Percentiles rank a stretch among this genome's conserved stretches.
These are phyloP conservation scores for Ips typographus DNA, from an alignment of 1,140 invertebrate species.

Conservation along the genomic window DNA sequence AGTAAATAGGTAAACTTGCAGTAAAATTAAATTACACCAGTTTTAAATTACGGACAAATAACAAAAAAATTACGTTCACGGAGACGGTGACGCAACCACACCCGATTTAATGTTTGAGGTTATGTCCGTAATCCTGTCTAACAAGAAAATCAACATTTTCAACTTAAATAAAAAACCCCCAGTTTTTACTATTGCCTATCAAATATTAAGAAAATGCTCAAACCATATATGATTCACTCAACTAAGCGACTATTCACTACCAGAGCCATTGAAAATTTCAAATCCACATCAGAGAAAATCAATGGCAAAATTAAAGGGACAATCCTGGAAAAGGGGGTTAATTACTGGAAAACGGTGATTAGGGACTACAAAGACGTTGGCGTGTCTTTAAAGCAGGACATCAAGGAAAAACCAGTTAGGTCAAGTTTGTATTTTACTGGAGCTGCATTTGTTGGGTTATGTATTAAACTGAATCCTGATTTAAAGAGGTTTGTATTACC, in stretches of 20 bases:
- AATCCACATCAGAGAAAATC: constrained; percentile 34
- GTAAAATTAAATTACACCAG: too few relatives aligned
- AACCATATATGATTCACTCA: background rate
- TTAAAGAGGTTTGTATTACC: constrained; percentile 50
- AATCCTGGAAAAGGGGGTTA: constrained; percentile 63
- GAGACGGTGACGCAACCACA: too few relatives aligned
- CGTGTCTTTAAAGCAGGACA: constrained; percentile 58
- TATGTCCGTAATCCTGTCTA: too few relatives aligned
- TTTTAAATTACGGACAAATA: too few relatives aligned
- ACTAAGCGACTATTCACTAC: background rate
- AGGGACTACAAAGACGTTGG: constrained; percentile 64
- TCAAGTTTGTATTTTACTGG: constrained; percentile 55
- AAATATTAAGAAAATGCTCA: background rate
- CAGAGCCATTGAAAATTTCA: constrained; percentile 17
- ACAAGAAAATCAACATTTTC: too few relatives aligned
- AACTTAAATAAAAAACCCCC: too few relatives aligned
- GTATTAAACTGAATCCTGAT: constrained; percentile 64
- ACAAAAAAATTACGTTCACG: too few relatives aligned
- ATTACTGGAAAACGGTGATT: constrained; percentile 63
- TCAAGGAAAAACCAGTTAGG: constrained; percentile 59
- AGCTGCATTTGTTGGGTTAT: constrained; percentile 52
- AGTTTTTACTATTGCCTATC: too few relatives aligned
- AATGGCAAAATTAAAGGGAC: constrained; percentile 58
- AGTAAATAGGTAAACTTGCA: too few relatives aligned
- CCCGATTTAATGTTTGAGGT: too few relatives aligned